Base-by-base conservation (phyloP, 2,797 vertebrate species). In the Hozukius guyotensis region DNA sequence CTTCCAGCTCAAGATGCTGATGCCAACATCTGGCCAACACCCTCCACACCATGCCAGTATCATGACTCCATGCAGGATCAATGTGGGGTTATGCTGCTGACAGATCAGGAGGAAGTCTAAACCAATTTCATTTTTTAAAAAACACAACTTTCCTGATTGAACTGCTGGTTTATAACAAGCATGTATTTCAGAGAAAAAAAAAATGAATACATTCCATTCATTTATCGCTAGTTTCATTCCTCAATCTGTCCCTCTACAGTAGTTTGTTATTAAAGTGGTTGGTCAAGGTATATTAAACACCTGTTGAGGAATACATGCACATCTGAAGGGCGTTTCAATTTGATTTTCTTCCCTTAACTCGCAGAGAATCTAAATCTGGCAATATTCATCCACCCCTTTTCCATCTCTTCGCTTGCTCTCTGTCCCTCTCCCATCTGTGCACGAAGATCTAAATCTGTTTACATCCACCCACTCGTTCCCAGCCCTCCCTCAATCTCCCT, bases 371-470 rank as follows among this genome's bases (percentile, higher is more conserved):
- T 83, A 79, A 85, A 78, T 75, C 36, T 80, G 52, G 24, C 77
- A 55, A 77, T 77, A 75, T 76, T 80, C 36, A 34, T 80, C 73
- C 8, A 62, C 62, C 29, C 42, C 46, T 69, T 77, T 32, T 64
- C 68, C 22, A 68, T 87, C 55, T 80, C 66, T 66, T 34, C 57
- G 29, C 56, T 78, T 22, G 1, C 59, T 70, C 57, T 65, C 42
- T 73, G 61, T 77, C 70, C 46, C 61, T 84, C 76, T 87, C 25
- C 78, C 83, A 89, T 89, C 81, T 89, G 86, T 85, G 69, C 75
- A 42, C 52, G 42, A 16, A 56, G 67, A 88, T 78, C 66, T 85
- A 80, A 80, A 91, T 90, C 73, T 91, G 74, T 90, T 90, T 88
- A 79, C 72, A 67, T 86, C 69, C 49, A 64, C 20, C 16, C 49